Percentiles rank a stretch among this genome's conserved stretches.
Conservation (phyloP, 2,113 vertebrate genomes). For the Erythrolamprus reginae region DNA sequence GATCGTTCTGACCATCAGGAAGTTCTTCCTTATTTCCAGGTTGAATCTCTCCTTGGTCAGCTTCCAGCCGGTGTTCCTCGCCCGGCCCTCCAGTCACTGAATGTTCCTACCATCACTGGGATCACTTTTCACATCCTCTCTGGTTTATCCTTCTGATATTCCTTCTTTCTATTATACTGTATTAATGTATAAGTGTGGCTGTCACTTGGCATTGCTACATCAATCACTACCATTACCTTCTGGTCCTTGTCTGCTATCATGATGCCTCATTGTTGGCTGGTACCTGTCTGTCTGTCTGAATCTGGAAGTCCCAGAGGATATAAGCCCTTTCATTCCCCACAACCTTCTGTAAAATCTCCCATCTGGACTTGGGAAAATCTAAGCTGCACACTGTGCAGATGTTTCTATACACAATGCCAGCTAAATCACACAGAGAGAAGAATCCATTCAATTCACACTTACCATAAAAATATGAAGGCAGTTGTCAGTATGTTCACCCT, state of each 20-base stretch:
- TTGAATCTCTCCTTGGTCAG: too few relatives aligned
- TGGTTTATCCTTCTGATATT: too few relatives aligned
- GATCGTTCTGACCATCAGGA: too few relatives aligned
- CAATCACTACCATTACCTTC: neutral
- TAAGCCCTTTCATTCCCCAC: neutral
- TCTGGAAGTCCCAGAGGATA: neutral
- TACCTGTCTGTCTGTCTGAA: neutral
- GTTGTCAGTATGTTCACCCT: slow-evolving; percentile 62
- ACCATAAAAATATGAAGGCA: slow-evolving; percentile 22
- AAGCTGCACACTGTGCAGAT: neutral
- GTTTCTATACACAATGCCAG: neutral
- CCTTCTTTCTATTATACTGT: too few relatives aligned
- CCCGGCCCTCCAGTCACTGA: too few relatives aligned
- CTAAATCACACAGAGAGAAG: slow-evolving; percentile 34
- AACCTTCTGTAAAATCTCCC: neutral
- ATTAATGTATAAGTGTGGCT: too few relatives aligned
- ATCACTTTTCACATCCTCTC: too few relatives aligned
- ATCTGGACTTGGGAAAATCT: neutral
- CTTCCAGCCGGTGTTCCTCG: too few relatives aligned
- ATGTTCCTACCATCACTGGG: too few relatives aligned
- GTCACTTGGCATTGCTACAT: neutral
- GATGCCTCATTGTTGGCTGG: neutral
- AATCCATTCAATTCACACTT: neutral
- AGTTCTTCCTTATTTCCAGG: too few relatives aligned
- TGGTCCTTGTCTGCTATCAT: neutral